These are phyloP conservation scores for Microctonus brassicae DNA, from an alignment of 2,888 invertebrate species.

Conservation along the genomic window DNA sequence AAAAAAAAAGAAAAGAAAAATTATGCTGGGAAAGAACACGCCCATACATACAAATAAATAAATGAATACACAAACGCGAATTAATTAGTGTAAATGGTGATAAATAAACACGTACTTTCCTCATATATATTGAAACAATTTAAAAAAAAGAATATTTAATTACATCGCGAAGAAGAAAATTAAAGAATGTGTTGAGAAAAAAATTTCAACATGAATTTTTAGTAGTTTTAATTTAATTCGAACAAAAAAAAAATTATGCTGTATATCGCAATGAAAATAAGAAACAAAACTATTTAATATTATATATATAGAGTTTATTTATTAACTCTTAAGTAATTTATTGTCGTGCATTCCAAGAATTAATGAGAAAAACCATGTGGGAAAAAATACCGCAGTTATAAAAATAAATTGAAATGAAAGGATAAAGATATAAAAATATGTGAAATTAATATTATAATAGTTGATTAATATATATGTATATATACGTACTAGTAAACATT, in stretches of 20 bases:
- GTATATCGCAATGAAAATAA: not conserved
- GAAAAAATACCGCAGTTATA: not conserved
- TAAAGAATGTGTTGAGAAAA: too few relatives aligned
- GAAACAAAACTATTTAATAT: constrained; percentile 55
- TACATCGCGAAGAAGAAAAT: not conserved
- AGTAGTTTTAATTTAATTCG: too few relatives aligned
- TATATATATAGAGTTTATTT: constrained; percentile 55
- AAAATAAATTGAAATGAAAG: not conserved
- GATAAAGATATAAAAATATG: constrained; percentile 36
- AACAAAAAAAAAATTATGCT: not conserved
- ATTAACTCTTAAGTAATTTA: constrained; percentile 66
- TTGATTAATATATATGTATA: not conserved
- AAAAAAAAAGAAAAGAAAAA: constrained; percentile 39
- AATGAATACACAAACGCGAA: not conserved
- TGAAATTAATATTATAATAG: constrained; percentile 27
- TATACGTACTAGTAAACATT: not conserved
- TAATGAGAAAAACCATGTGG: not conserved
- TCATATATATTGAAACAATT: not conserved
- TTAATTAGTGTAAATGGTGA: not conserved
- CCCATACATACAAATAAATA: not conserved
- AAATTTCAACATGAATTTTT: too few relatives aligned
- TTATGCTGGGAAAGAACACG: constrained; percentile 1
- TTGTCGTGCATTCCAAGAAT: constrained; percentile 67
- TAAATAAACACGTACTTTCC: not conserved
- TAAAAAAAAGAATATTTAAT: not conserved